These are phyloP conservation scores for Acrocephalus arundinaceus DNA, from an alignment of 2,113 vertebrate species.

Conservation along the genomic window DNA sequence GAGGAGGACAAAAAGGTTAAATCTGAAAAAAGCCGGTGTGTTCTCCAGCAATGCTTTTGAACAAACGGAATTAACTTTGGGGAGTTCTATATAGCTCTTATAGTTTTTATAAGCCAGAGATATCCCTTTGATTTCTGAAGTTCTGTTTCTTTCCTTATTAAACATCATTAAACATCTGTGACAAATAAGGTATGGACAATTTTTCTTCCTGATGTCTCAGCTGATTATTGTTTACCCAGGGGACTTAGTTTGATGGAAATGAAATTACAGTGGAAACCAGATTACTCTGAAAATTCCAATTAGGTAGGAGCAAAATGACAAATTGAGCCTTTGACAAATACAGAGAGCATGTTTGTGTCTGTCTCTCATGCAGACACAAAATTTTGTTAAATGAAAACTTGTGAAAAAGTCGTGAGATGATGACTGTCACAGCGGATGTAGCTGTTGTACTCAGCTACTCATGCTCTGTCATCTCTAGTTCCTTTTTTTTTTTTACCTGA, in stretches of 20 bases:
- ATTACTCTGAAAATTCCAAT: conserved; percentile 12
- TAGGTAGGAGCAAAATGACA: not conserved
- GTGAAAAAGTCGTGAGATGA: not conserved
- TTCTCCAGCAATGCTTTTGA: not conserved
- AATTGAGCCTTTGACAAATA: not conserved
- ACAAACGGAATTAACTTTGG: not conserved
- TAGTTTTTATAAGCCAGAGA: not conserved
- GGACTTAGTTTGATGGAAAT: not conserved
- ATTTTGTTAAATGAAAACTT: not conserved
- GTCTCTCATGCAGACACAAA: not conserved
- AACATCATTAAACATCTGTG: not conserved
- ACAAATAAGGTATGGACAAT: not conserved
- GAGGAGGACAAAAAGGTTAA: not conserved
- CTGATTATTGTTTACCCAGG: not conserved
- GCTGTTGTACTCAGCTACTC: not conserved
- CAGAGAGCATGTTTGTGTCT: not conserved
- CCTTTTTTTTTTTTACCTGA: not conserved
- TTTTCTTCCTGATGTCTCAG: not conserved
- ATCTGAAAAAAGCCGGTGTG: not conserved
- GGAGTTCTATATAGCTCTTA: not conserved
- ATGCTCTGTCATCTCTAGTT: not conserved
- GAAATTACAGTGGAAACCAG: not conserved
- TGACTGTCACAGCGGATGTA: not conserved
- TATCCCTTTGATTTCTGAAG: not conserved
- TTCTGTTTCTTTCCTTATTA: not conserved